Evolutionary conservation across 2,113 vertebrate species (phyloP).

Genomic region (Onychostruthus taczanowskii): DNA sequence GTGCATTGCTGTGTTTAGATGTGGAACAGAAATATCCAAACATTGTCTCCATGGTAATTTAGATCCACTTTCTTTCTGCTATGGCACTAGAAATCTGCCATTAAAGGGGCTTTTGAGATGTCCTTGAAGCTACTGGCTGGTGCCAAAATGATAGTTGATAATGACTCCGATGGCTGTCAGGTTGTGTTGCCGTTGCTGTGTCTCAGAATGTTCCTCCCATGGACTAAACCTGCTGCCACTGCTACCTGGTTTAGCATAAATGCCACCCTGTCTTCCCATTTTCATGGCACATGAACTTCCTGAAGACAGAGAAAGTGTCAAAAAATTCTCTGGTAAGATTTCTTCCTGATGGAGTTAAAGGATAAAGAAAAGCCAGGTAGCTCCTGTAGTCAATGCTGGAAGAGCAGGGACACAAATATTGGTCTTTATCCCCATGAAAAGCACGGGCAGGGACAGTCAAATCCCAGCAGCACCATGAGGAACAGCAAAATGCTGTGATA

Average conservation of each 20-base stretch:
- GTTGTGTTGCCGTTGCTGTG: neutral
- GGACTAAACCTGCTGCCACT: neutral
- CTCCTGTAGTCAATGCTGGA: neutral
- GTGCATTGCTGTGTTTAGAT: neutral
- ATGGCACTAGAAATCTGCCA: neutral
- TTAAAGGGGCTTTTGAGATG: neutral
- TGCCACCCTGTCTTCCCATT: neutral
- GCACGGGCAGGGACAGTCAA: neutral
- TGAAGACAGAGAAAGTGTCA: neutral
- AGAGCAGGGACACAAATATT: neutral
- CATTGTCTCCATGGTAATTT: neutral
- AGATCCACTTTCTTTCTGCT: neutral
- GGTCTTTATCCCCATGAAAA: neutral
- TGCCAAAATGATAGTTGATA: neutral
- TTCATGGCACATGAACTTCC: neutral
- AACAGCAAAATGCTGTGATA: accelerated
- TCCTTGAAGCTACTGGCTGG: neutral
- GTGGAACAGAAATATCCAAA: neutral
- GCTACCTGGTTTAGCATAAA: neutral
- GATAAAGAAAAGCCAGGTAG: neutral
- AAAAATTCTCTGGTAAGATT: neutral
- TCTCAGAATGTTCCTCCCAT: neutral
- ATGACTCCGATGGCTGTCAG: neutral
- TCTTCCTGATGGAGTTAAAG: neutral
- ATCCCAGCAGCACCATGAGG: neutral